Conservation (phyloP, 1,140 invertebrate genomes). For the Hyposmocoma kahamanoa region DNA sequence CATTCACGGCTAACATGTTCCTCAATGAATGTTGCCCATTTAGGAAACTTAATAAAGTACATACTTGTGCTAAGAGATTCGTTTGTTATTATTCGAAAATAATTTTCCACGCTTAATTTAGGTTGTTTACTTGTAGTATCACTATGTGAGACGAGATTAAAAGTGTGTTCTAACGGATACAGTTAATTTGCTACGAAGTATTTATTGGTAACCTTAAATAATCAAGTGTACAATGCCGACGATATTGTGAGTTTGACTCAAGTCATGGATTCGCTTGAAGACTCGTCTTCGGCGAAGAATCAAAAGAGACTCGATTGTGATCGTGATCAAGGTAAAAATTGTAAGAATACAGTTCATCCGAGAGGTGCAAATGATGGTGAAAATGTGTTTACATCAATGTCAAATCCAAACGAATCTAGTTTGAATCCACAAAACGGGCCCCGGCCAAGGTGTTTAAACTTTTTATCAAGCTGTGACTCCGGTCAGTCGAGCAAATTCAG, state of each 20-base stretch:
- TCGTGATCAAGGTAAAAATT: conserved; percentile 31
- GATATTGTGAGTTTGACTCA: conserved; percentile 30
- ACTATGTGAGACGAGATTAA: not conserved
- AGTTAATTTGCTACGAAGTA: not conserved
- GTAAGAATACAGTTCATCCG: conserved; percentile 28
- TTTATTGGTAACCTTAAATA: conserved; percentile 49
- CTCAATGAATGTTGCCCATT: too few species aligned
- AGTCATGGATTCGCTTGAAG: conserved; percentile 51
- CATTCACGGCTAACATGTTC: too few species aligned
- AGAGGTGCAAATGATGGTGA: conserved; percentile 31
- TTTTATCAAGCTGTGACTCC: conserved; percentile 25
- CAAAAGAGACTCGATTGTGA: conserved; percentile 3
- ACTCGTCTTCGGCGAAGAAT: conserved; percentile 14
- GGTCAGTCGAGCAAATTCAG: conserved; percentile 10
- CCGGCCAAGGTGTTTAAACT: conserved; percentile 21
- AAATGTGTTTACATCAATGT: conserved; percentile 54
- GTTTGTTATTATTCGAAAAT: conserved; percentile 43
- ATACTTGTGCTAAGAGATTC: conserved; percentile 28
- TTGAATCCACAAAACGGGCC: conserved; percentile 38
- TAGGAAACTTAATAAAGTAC: too few species aligned
- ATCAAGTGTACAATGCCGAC: conserved; percentile 55
- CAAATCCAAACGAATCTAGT: conserved; percentile 35
- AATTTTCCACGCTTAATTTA: not conserved
- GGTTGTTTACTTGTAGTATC: not conserved
- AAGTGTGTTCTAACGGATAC: not conserved